Evolutionary conservation across 2,888 invertebrate genomes (phyloP), one percentile per base, ranked within the genome.

Genomic region (Ophonus ardosiacus): DNA sequence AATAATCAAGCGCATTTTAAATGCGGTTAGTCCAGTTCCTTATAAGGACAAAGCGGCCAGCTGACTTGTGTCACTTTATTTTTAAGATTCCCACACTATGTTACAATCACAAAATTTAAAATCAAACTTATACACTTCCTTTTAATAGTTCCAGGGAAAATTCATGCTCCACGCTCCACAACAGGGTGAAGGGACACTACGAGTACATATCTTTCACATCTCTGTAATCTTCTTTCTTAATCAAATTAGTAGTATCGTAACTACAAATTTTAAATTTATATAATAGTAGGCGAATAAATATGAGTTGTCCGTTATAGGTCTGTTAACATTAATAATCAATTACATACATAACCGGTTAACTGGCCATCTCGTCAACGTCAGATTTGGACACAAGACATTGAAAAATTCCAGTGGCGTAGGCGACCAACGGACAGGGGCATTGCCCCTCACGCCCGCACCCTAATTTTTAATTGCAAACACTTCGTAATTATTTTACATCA

Each of bases 41-140:
- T 81, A 81, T 63, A 81, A 51, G 81, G 81, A 15, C 81, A 81
- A 81, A 81, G 63, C 81, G 81, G 81, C 81, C 81, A 81, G 81
- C 81, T 81, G 81, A 81, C 63, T 51, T 61, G 59, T 59, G 79
- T 59, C 79, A 57, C 59, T 57, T 38, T 17, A 76, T 13, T 38
- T 38, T 38, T 38, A 24, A 24, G 31, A 71, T 71, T 71, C 71
- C 31, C 31, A 31, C 31, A 71, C 4, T 21, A 24, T 40, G 10
- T 17, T 43, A 40, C 38, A 10, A 31, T 43, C 17, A 76, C 76
- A 43, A 15, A 10, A n/a, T 40, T 7, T 40, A 43, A n/a, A 17
- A 38, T 40, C 15, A 7, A 57, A 76, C 76, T 43, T n/a, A 38
- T 61, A 8, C 21, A 31, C 38, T 31, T 51, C 43, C 43, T 51